Evolutionary conservation across 2,888 invertebrate genomes (phyloP).

Genomic region (Tenthredo mesomela): DNA sequence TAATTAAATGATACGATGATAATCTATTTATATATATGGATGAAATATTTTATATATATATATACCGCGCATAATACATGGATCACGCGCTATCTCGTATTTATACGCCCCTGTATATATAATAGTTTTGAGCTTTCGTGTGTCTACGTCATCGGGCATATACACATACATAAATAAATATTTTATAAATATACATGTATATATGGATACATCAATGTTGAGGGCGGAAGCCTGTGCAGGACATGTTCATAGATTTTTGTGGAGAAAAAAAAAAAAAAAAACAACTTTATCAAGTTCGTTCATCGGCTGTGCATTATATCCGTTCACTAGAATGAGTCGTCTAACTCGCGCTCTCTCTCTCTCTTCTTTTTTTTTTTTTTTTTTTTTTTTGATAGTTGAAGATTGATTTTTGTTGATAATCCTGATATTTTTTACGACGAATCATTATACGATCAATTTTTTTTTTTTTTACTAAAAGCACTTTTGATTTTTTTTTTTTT

Average conservation of each 20-base stretch:
- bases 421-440: not conserved
- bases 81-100: not conserved
- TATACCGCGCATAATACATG: not conserved
- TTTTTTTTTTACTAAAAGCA: not conserved
- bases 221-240: conserved; percentile 13
- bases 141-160: conserved; percentile 15
- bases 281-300: not conserved
- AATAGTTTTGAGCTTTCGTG: not conserved
- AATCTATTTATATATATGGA: not conserved
- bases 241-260: too few relatives aligned
- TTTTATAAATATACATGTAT: conserved; percentile 11
- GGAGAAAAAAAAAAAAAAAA: not conserved
- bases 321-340: not conserved
- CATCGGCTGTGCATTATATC: conserved; percentile 2
- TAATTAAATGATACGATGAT: conserved; percentile 31
- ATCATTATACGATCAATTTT: not conserved
- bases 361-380: not conserved
- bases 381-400: not conserved
- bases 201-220: not conserved
- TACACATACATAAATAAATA: conserved; percentile 32
- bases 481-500: not conserved
- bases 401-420: not conserved
- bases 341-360: not conserved
- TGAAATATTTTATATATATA: conserved; percentile 13
- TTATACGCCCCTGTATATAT: not conserved